Evolutionary conservation across 1,140 invertebrate species (phyloP).

Genomic region (Nymphalis io): DNA sequence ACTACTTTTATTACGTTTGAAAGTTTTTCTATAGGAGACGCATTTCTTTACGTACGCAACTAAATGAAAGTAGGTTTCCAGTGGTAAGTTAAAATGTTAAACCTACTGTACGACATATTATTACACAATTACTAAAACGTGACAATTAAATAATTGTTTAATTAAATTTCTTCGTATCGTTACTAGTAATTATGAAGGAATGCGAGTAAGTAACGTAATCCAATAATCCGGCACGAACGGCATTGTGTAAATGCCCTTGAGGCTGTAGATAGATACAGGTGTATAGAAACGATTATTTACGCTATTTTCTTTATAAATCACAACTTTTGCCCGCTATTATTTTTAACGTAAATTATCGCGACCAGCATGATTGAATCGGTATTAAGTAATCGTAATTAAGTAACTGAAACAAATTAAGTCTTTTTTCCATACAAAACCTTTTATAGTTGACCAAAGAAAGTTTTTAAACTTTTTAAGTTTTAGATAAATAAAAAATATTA

Average conservation of each 20-base stretch:
- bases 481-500: too few species aligned
- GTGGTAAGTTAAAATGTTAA: neutral
- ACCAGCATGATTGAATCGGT: neutral
- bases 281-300: slow-evolving; percentile 22
- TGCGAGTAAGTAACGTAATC: slow-evolving; percentile 26
- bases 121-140: neutral
- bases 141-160: slow-evolving; percentile 13
- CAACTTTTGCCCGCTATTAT: neutral
- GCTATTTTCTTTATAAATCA: slow-evolving; percentile 28
- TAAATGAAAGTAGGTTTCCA: slow-evolving; percentile 27
- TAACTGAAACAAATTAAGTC: too few species aligned
- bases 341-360: neutral
- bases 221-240: slow-evolving; percentile 27
- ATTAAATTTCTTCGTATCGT: slow-evolving; percentile 10
- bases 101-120: neutral
- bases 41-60: slow-evolving; percentile 17
- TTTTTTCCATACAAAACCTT: too few species aligned
- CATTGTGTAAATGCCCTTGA: slow-evolving; percentile 34
- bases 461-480: too few species aligned
- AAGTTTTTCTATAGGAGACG: slow-evolving; percentile 3
- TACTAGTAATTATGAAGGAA: slow-evolving; percentile 13
- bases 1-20: slow-evolving; percentile 16
- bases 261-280: slow-evolving; percentile 19
- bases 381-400: neutral
- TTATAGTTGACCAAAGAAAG: too few species aligned